These are phyloP conservation scores for Cremastinae sp. DNA, from an alignment of 2,888 invertebrate genomes.

Conservation along the genomic window DNA sequence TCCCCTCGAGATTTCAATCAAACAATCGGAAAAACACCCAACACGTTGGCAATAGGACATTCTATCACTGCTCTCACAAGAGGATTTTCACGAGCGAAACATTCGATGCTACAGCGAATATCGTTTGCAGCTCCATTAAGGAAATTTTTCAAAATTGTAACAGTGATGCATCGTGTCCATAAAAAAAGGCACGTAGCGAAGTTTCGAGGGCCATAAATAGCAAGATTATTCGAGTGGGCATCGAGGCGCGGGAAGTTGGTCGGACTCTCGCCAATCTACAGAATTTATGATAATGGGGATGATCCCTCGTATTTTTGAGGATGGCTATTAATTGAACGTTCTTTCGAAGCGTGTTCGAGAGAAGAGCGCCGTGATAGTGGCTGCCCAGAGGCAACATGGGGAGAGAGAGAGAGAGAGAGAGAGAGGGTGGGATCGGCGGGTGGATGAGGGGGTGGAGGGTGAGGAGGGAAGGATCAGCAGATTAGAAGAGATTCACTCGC, in stretches of 20 bases:
- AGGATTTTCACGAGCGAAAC: too few species aligned
- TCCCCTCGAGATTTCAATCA: background rate
- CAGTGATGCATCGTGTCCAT: conserved; percentile 32
- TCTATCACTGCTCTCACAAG: too few species aligned
- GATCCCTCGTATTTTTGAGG: conserved; percentile 71
- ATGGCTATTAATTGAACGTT: conserved; percentile 69
- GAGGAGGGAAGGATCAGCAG: conserved; percentile 51
- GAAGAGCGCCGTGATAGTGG: conserved; percentile 15
- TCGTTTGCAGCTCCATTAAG: conserved; percentile 1
- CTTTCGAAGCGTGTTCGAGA: conserved; percentile 55
- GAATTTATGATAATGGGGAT: conserved; percentile 72
- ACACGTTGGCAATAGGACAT: too few species aligned
- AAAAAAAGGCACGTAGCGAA: conserved; percentile 47
- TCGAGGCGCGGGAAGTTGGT: conserved; percentile 37
- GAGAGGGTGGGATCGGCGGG: too few species aligned
- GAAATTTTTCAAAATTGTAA: conserved; percentile 37
- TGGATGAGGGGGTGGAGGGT: background rate
- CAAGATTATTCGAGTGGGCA: conserved; percentile 63
- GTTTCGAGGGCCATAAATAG: conserved; percentile 67
- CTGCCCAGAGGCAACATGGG: background rate
- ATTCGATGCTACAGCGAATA: too few species aligned
- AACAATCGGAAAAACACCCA: too few species aligned
- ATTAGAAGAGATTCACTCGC: conserved; percentile 62
- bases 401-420: conserved; percentile 5
- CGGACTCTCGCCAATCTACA: conserved; percentile 57